phyloP scores from a whole-genome alignment of 2,888 invertebrate species.

The Nomada goodeniana region DNA sequence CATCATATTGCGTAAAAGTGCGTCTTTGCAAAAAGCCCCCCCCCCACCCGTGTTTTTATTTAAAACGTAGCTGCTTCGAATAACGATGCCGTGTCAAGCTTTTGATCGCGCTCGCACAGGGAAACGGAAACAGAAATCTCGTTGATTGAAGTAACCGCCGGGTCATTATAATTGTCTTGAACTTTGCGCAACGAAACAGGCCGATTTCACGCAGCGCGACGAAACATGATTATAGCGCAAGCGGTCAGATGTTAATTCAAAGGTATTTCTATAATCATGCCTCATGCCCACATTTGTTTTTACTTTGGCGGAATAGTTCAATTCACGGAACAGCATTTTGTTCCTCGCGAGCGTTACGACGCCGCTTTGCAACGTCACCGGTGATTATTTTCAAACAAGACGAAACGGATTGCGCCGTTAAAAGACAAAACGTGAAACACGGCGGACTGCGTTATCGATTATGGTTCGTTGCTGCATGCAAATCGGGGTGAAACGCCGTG shows the following conservation, averaged over 20 bases:
- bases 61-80: constrained; percentile 30
- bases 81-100: constrained; percentile 34
- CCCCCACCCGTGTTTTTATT: constrained; percentile 24
- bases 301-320: not conserved
- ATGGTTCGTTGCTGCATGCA: constrained; percentile 35
- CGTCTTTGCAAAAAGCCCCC: constrained; percentile 44
- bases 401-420: no score
- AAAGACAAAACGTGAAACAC: not conserved
- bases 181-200: constrained; percentile 20
- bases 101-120: constrained; percentile 23
- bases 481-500: constrained; percentile 29
- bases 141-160: constrained; percentile 28
- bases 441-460: constrained; percentile 6
- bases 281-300: constrained; percentile 8
- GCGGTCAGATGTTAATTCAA: constrained; percentile 8
- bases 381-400: no score
- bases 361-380: not conserved
- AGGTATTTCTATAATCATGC: constrained; percentile 24
- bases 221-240: not conserved
- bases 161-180: constrained; percentile 22
- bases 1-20: not conserved
- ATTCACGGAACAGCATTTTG: not conserved
- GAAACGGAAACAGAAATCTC: constrained; percentile 16
- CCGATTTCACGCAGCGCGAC: not conserved
- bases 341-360: no score